These are phyloP conservation scores for Sporophila hypoxantha DNA, from an alignment of 2,113 vertebrate genomes.

Conservation along the genomic window DNA sequence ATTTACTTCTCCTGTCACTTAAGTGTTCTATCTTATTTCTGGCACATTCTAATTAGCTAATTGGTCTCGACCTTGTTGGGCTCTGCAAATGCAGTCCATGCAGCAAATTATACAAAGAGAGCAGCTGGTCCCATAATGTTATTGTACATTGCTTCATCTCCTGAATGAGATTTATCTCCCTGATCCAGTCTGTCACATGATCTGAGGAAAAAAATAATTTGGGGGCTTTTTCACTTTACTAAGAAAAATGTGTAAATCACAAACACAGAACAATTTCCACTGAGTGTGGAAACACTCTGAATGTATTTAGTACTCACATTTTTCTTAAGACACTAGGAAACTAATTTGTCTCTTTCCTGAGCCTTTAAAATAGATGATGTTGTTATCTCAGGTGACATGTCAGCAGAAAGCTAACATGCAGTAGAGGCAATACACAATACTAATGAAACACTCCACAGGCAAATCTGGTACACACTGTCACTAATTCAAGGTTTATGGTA, in stretches of 20 bases:
- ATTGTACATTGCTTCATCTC: constrained; percentile 4
- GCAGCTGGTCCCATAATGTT: constrained; percentile 44
- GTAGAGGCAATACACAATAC: constrained; percentile 38
- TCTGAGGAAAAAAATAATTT: not conserved
- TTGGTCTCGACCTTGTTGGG: constrained; percentile 42
- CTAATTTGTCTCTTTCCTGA: constrained; percentile 27
- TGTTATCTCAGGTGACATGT: constrained; percentile 51
- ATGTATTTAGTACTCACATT: not conserved
- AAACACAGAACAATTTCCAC: not conserved
- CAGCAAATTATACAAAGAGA: constrained; percentile 30
- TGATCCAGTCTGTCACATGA: constrained; percentile 45
- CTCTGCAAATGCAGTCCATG: constrained; percentile 27
- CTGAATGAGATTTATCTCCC: constrained; percentile 42
- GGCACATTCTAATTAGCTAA: constrained; percentile 53
- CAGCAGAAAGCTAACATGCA: constrained; percentile 52
- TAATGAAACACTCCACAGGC: constrained; percentile 46
- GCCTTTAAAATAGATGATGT: constrained; percentile 59
- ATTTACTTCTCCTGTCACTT: constrained; percentile 14
- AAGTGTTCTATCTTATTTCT: constrained; percentile 44
- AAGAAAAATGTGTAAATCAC: constrained; percentile 35
- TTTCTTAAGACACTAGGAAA: constrained; percentile 8
- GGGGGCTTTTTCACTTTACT: not conserved
- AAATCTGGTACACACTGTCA: constrained; percentile 46
- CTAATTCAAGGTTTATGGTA: constrained; percentile 62
- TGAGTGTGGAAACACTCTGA: not conserved